These are phyloP conservation scores for Spheniscus humboldti DNA, from an alignment of 2,797 vertebrate genomes.

Conservation along the genomic window DNA sequence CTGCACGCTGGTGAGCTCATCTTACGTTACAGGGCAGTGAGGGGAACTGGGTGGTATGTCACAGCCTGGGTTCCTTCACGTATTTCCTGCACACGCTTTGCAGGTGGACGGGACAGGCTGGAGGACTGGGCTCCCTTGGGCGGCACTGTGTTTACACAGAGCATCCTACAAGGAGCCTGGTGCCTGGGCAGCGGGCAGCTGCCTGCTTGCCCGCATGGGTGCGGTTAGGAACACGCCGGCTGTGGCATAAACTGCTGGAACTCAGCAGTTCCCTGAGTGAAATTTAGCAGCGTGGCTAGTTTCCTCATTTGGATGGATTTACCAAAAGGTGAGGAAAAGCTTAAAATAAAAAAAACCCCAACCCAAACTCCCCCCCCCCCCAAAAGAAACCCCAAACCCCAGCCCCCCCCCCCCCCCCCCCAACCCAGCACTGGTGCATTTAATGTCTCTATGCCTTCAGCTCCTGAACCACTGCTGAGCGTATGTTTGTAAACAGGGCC, in stretches of 20 bases:
- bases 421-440: neutral
- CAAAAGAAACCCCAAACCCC: neutral
- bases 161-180: neutral
- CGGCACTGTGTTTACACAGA: neutral
- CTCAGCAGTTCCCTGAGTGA: neutral
- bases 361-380: neutral
- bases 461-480: neutral
- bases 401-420: too few relatives aligned
- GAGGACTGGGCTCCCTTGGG: neutral
- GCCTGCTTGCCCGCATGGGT: too few relatives aligned
- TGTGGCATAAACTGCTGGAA: neutral
- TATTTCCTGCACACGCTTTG: neutral
- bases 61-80: neutral
- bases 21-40: accelerated
- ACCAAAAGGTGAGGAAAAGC: neutral
- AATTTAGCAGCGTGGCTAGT: accelerated
- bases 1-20: neutral
- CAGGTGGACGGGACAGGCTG: neutral
- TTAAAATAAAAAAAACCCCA: neutral
- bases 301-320: neutral
- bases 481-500: neutral
- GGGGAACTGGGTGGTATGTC: neutral
- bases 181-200: neutral
- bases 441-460: neutral
- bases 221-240: accelerated